A percentile compares a stretch with the other conserved stretches of the same genome.
These are phyloP conservation scores for Percopsis omiscomaycus DNA, from an alignment of 2,797 vertebrate species.

Conservation along the genomic window DNA sequence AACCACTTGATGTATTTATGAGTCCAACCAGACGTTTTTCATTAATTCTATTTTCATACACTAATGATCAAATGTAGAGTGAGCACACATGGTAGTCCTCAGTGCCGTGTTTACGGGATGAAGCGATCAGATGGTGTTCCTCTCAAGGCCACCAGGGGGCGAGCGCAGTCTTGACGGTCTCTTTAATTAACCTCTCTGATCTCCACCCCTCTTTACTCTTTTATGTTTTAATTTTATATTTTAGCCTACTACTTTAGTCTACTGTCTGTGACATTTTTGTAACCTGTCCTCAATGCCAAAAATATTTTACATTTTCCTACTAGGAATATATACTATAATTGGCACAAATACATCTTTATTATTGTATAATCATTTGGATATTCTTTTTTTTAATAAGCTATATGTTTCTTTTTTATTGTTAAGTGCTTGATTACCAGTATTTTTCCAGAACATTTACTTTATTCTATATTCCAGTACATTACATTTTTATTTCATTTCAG, in stretches of 20 bases:
- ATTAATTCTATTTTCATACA: constrained; percentile 63
- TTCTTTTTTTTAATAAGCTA: too few species aligned
- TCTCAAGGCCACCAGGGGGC: background rate
- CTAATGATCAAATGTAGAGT: constrained; percentile 26
- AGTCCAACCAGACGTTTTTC: constrained; percentile 24
- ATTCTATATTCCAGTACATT: constrained; percentile 27
- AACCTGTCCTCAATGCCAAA: background rate
- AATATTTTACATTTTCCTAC: background rate
- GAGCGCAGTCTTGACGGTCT: constrained; percentile 4
- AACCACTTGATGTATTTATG: constrained; percentile 25
- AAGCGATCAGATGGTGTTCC: constrained; percentile 2
- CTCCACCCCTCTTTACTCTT: constrained; percentile 16
- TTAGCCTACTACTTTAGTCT: constrained; percentile 12
- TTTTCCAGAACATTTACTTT: too few species aligned
- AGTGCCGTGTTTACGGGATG: constrained; percentile 44
- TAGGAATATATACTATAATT: background rate
- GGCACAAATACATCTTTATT: too few species aligned
- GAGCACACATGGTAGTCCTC: constrained; percentile 22
- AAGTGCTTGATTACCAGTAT: too few species aligned
- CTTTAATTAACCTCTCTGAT: constrained; percentile 7
- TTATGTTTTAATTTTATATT: constrained; percentile 49
- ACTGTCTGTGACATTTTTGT: constrained; percentile 13
- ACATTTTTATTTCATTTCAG: constrained; percentile 38
- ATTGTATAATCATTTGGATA: too few species aligned
- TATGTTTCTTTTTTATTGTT: too few species aligned